These are phyloP conservation scores for Propithecus deckenii DNA, from an alignment of 2,797 vertebrate genomes.

Conservation along the genomic window DNA sequence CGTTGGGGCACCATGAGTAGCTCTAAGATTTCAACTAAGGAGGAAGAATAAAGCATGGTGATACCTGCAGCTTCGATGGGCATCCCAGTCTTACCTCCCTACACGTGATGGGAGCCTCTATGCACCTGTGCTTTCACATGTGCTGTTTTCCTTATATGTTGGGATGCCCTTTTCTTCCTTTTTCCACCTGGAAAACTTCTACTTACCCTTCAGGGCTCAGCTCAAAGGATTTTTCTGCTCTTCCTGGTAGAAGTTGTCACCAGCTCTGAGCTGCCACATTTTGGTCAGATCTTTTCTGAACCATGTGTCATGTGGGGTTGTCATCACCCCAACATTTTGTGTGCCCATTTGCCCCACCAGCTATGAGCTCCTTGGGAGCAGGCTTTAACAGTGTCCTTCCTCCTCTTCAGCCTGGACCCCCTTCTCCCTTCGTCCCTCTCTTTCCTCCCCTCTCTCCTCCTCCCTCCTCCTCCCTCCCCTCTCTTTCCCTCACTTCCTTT, in stretches of 20 bases:
- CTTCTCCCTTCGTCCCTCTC: too few relatives aligned
- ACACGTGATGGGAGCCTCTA: neutral
- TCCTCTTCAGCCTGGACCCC: neutral
- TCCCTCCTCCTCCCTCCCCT: neutral
- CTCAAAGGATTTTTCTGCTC: neutral
- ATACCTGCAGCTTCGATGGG: neutral
- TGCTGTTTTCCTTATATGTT: neutral
- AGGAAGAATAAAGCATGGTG: neutral
- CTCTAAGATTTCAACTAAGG: neutral
- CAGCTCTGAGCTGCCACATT: neutral
- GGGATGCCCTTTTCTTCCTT: neutral
- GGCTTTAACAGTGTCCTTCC: neutral
- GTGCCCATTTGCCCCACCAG: neutral
- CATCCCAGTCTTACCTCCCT: neutral
- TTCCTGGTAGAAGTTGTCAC: neutral
- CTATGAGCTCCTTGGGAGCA: neutral
- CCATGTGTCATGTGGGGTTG: neutral
- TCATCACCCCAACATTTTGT: neutral
- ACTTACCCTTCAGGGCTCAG: neutral
- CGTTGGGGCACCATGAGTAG: neutral
- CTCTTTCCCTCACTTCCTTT: neutral
- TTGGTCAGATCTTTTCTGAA: neutral
- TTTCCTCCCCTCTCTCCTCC: neutral
- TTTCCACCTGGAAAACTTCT: neutral
- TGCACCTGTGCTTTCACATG: neutral